phyloP scores from a whole-genome alignment of 2,797 vertebrate genomes.

The Spea hammondii region DNA sequence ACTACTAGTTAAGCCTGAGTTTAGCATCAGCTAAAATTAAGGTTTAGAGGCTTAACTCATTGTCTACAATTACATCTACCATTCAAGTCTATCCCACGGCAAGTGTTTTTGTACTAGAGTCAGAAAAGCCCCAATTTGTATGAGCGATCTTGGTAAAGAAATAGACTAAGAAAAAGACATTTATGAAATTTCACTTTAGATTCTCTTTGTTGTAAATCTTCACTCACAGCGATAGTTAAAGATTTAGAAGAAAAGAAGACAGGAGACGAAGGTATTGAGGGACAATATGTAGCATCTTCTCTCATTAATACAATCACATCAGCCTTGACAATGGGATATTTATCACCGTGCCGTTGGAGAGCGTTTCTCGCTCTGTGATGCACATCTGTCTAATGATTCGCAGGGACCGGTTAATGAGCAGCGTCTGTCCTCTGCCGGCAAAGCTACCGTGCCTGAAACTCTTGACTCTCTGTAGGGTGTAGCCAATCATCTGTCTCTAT shows the following conservation, averaged over 20 bases:
- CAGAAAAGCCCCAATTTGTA: too few species aligned
- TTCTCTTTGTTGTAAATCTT: too few species aligned
- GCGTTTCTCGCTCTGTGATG: constrained; percentile 63
- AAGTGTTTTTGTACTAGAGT: too few species aligned
- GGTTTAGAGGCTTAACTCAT: too few species aligned
- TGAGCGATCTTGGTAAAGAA: too few species aligned
- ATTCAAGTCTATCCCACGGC: too few species aligned
- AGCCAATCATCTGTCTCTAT: constrained; percentile 28
- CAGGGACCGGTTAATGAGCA: constrained; percentile 54
- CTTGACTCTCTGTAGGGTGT: constrained; percentile 25
- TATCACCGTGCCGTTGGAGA: constrained; percentile 55
- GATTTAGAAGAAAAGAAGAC: constrained; percentile 16
- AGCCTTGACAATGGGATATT: constrained; percentile 65
- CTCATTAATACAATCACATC: constrained; percentile 70
- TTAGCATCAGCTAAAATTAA: too few species aligned
- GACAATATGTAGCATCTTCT: constrained; percentile 46
- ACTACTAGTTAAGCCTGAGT: too few species aligned
- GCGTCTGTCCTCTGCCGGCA: constrained; percentile 14
- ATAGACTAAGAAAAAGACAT: too few species aligned
- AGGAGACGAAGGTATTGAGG: background rate
- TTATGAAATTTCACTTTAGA: too few species aligned
- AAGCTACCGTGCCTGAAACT: constrained; percentile 19
- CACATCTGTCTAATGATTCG: constrained; percentile 58
- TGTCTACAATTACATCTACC: too few species aligned
- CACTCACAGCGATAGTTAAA: background rate